Percentiles rank a stretch among this genome's conserved stretches.
phyloP scores from a whole-genome alignment of 2,797 vertebrate species.

The Anisognathus igniventris region DNA sequence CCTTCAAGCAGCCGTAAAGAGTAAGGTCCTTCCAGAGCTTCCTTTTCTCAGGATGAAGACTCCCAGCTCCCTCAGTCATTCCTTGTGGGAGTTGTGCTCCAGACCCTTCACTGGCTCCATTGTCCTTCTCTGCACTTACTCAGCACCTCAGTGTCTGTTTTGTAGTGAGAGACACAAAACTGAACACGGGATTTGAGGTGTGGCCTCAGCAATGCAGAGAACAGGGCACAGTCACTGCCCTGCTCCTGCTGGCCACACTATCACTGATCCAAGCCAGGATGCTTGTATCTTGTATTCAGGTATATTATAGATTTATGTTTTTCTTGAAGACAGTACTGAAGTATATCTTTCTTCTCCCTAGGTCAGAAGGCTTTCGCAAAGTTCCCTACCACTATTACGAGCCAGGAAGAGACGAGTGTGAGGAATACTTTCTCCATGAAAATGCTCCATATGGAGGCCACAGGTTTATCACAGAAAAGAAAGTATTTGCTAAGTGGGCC shows the following conservation, averaged over 20 bases:
- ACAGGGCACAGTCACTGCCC: not conserved
- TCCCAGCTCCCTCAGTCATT: accelerated
- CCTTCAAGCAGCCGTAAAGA: not conserved
- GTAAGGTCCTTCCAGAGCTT: not conserved
- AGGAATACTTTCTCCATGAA: constrained; percentile 93
- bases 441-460: constrained; percentile 94
- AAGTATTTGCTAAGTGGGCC: constrained; percentile 94
- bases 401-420: constrained; percentile 90
- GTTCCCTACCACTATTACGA: constrained; percentile 98
- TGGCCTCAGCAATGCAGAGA: not conserved
- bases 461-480: constrained; percentile 96
- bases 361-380: constrained; percentile 87
- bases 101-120: not conserved
- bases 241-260: not conserved
- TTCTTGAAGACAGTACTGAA: constrained; percentile 3
- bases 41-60: not conserved
- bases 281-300: not conserved
- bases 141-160: not conserved
- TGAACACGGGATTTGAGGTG: not conserved
- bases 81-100: not conserved
- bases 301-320: not conserved
- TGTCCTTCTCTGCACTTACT: not conserved
- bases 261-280: not conserved
- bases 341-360: constrained; percentile 39
- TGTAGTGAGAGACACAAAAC: not conserved